These are phyloP conservation scores for Thunnus thynnus DNA, from an alignment of 2,113 vertebrate species.

Conservation along the genomic window DNA sequence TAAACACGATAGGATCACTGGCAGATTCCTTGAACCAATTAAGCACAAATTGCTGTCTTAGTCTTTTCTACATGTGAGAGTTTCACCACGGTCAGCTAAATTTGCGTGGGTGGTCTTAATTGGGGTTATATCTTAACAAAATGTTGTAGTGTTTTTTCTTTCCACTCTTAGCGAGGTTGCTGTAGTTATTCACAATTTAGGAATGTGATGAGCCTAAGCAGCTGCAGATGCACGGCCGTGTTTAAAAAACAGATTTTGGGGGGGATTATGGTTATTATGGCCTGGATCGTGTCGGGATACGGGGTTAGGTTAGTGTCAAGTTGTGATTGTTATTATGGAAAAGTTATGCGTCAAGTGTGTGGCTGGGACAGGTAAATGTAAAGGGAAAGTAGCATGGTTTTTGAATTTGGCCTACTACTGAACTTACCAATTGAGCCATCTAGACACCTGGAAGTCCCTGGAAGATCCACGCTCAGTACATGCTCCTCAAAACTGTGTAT, in stretches of 20 bases:
- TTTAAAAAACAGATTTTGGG: slow-evolving; percentile 38
- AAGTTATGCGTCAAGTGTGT: neutral
- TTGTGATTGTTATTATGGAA: slow-evolving; percentile 1
- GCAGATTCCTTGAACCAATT: slow-evolving; percentile 63
- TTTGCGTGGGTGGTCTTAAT: slow-evolving; percentile 55
- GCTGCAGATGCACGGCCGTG: slow-evolving; percentile 55
- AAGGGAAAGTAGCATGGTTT: neutral
- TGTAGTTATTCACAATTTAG: slow-evolving; percentile 68
- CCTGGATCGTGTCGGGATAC: slow-evolving; percentile 12
- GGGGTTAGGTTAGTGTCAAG: slow-evolving; percentile 8
- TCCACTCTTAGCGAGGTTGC: slow-evolving; percentile 62
- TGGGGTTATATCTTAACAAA: slow-evolving; percentile 52
- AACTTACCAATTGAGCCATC: neutral
- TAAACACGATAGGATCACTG: slow-evolving; percentile 38
- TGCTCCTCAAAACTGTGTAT: neutral
- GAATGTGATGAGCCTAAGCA: slow-evolving; percentile 70
- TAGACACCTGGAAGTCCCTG: neutral
- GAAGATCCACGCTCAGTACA: neutral
- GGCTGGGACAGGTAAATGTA: neutral
- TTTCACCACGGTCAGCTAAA: slow-evolving; percentile 39
- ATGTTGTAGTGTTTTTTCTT: slow-evolving; percentile 39
- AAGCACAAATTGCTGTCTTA: slow-evolving; percentile 45
- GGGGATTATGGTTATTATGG: slow-evolving; percentile 9
- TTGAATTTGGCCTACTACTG: neutral
- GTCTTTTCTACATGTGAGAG: slow-evolving; percentile 42